phyloP scores from a whole-genome alignment of 2,113 vertebrate species.

The Okapia johnstoni region DNA sequence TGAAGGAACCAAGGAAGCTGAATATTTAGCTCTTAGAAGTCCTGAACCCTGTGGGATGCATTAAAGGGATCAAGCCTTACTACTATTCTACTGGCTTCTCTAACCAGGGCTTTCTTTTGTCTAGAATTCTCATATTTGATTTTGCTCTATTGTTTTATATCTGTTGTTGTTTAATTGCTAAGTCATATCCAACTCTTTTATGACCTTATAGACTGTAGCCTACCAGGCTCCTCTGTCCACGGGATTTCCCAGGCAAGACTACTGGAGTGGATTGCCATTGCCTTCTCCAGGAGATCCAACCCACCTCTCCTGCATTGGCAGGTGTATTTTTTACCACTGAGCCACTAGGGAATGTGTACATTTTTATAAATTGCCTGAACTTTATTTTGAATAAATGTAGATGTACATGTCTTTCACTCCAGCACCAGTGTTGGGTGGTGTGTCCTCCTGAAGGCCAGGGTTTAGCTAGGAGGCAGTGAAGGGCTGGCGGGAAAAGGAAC shows the following conservation, averaged over 20 bases:
- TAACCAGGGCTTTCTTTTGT: neutral
- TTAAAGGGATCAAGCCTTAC: too few species aligned
- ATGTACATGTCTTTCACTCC: neutral
- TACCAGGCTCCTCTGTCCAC: neutral
- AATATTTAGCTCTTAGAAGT: neutral
- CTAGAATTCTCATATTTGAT: neutral
- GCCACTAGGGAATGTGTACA: neutral
- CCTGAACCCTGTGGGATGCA: rapidly evolving
- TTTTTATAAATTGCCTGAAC: neutral
- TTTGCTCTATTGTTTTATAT: neutral
- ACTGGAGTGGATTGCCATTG: neutral
- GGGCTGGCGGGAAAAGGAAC: too few species aligned
- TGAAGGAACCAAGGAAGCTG: neutral
- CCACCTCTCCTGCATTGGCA: neutral
- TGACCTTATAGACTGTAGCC: neutral
- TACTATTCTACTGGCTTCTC: neutral
- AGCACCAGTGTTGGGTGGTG: rapidly evolving
- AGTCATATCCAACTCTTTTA: neutral
- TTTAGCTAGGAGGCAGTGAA: rapidly evolving
- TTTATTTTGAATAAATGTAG: neutral
- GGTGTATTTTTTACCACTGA: neutral
- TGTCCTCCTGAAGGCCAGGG: rapidly evolving
- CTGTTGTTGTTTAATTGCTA: neutral
- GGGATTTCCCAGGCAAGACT: neutral
- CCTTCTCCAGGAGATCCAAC: neutral